A percentile compares a stretch with the other conserved stretches of the same genome.
Conservation (phyloP, 2,113 vertebrate genomes). For the Trogon melanurus region DNA sequence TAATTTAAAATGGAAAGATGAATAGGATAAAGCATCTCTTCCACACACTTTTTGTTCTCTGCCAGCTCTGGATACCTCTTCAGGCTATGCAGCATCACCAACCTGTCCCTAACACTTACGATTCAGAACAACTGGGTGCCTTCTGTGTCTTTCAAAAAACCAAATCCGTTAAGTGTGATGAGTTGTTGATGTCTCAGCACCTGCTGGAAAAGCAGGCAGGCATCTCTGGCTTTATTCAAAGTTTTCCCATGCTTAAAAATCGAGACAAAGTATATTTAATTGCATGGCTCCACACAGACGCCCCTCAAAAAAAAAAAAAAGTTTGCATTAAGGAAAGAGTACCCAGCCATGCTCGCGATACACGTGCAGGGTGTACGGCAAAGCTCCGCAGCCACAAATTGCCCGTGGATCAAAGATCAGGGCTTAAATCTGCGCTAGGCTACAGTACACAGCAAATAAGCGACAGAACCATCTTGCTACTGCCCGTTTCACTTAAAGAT, state of each 20-base stretch:
- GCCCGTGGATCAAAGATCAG: conserved; percentile 76
- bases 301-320: not conserved
- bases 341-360: not conserved
- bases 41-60: conserved; percentile 49
- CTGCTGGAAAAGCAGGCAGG: not conserved
- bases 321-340: not conserved
- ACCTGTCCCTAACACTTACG: conserved; percentile 41
- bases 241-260: not conserved
- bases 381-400: conserved; percentile 63
- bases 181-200: conserved; percentile 34
- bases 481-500: conserved; percentile 78
- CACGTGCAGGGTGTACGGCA: not conserved
- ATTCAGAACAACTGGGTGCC: not conserved
- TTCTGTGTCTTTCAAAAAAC: not conserved
- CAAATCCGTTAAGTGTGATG: conserved; percentile 7
- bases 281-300: not conserved
- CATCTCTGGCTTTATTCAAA: not conserved
- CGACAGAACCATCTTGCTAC: conserved; percentile 74
- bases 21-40: conserved; percentile 60
- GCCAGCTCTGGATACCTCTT: conserved; percentile 46
- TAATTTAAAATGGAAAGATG: conserved; percentile 65
- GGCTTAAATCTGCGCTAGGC: conserved; percentile 68
- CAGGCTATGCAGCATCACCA: conserved; percentile 36
- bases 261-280: not conserved
- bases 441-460: conserved; percentile 76